Base-by-base conservation (phyloP, 2,888 invertebrate genomes). In the Drosophila merina region DNA sequence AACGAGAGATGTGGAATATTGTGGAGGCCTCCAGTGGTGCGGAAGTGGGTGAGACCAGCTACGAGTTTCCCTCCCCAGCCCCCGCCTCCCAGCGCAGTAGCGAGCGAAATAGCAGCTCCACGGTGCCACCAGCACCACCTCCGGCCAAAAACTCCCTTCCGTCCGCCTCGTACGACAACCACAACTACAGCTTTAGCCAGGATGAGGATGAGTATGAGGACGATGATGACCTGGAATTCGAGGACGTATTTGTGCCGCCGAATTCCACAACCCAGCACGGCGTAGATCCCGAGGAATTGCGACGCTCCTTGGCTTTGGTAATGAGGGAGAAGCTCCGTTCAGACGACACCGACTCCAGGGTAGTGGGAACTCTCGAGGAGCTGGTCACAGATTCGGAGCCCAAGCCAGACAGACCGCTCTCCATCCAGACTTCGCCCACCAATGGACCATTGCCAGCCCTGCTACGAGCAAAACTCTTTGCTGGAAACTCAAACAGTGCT, bases 1-100 rank as follows among this genome's bases (percentile, higher is more conserved):
- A 90, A 57, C 89, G 90, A 3, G 91, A 92, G 48, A 93, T 93
- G 78, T 93, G 93, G 93, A 92, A 92, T 75, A 93, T 93, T 50
- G 88, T 92, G 26, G 93, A 93, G 89, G 91, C 91, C 0, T 92
- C 93, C 0, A 92, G 92, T 25, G 89, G 88, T 0, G 90, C 90
- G 0, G 92, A 92, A 59, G 58, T 85, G 44, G 89, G 86, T 9
- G 90, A 90, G 52, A 73, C 77, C 3, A 83, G 75, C 73, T 89
- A 85, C 12, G 77, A 79, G 66, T 89, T 87, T 58, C 80, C 88
- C 3, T 68, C 76, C 12, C 42, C 56, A 38, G 38, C 60, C 4
- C 60, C 38, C 2, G 50, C 30, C 7, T 48, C 38, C 4, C 69
- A 68, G 50, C 40, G 54, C 2, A 63, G 64, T 7, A 64, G 56